A percentile compares a stretch with the other conserved stretches of the same genome.
Evolutionary conservation across 2,113 vertebrate genomes (phyloP).

Genomic region (Chamaea fasciata): DNA sequence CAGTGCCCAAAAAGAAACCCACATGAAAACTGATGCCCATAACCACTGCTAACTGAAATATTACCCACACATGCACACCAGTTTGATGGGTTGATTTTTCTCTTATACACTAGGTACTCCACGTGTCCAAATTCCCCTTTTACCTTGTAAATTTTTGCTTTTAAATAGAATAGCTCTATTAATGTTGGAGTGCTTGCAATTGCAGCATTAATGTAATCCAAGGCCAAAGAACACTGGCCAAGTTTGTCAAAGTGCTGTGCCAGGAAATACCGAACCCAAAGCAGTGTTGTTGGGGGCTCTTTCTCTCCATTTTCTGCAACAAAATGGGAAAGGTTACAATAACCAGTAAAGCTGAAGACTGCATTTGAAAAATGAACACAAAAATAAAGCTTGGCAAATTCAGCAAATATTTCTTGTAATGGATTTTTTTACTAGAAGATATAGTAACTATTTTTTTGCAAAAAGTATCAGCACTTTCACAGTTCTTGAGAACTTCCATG

Average conservation of each 20-base stretch:
- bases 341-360: neutral
- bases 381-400: neutral
- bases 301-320: slow-evolving; percentile 76
- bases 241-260: slow-evolving; percentile 82
- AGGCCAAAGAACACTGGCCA: slow-evolving; percentile 76
- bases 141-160: slow-evolving; percentile 84
- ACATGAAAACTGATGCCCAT: neutral
- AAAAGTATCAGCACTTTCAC: neutral
- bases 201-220: slow-evolving; percentile 79
- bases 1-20: neutral
- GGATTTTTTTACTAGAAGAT: neutral
- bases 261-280: slow-evolving; percentile 80
- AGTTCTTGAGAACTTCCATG: neutral
- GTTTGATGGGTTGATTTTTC: neutral
- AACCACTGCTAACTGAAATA: neutral
- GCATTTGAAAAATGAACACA: neutral
- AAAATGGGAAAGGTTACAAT: slow-evolving; percentile 20
- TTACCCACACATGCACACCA: neutral
- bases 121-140: neutral
- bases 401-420: neutral
- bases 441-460: neutral
- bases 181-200: slow-evolving; percentile 78
- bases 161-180: slow-evolving; percentile 81
- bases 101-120: neutral
- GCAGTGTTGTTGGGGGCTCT: slow-evolving; percentile 76